Evolutionary conservation across 1,140 invertebrate species (phyloP), one percentile per base, ranked within the genome.

Genomic region (Tribolium madens): DNA sequence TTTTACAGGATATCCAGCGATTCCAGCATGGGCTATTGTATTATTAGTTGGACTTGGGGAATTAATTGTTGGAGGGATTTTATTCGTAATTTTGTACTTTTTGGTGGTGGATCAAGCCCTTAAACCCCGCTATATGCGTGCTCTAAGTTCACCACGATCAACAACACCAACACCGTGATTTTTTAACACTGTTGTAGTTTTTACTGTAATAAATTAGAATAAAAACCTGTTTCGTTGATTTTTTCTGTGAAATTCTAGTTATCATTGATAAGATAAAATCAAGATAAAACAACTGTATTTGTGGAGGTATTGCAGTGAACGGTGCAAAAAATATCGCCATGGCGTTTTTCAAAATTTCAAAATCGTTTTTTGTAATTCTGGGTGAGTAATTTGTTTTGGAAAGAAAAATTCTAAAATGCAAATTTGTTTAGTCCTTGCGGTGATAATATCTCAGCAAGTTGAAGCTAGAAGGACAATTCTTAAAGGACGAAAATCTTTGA

Each of bases 381-480:
- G 36, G 36, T 42, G 9, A 42, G n/a, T 42, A 10, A 42, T n/a
- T 42, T 36, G 10, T 2, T 42, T 42, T 42, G n/a, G 9, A 42
- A 42, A 42, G 0, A 42, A 10, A 9, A 2, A 10, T 42, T 42
- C 9, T 2, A 31, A 21, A 21, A n/a, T 26, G 26, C 3, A 1
- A 26, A 57, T 78, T 71, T 70, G 87, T 88, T 76, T 84, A 93
- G 91, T 93, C 33, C 83, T 93, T 9, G 78, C 92, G 73, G 90
- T 91, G 26, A 87, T 91, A 6, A 87, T 91, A 2, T 86, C 90
- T 77, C 89, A 91, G 81, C 91, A 93, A 86, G 88, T 88, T 18
- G 93, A 95, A 85, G 93, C 89, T 9, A 89, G 93, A 84, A 89
- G 93, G 80, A 93, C 92, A 85, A 92, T 95, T 12, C 86, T 93